Percentiles rank a stretch among this genome's conserved stretches.
These are phyloP conservation scores for Sebastiscus tertius DNA, from an alignment of 2,797 vertebrate species.

Conservation along the genomic window DNA sequence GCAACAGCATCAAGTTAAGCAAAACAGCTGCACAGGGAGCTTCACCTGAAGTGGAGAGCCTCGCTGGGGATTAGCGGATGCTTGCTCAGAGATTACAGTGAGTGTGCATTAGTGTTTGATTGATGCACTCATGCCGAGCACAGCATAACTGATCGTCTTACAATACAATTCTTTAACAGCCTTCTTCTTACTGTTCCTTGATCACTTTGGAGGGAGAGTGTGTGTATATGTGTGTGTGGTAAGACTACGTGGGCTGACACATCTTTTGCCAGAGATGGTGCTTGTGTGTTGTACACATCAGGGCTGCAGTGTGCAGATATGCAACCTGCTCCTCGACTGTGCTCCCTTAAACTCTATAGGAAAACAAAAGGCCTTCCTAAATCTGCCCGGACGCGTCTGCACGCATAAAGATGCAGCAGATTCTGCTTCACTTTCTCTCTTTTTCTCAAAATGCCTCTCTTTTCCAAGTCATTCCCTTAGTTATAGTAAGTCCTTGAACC, in stretches of 20 bases:
- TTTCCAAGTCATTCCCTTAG: constrained; percentile 70
- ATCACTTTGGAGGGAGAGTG: constrained; percentile 40
- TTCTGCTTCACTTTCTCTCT: constrained; percentile 45
- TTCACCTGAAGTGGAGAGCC: constrained; percentile 66
- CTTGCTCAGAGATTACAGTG: constrained; percentile 71
- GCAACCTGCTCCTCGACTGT: constrained; percentile 72
- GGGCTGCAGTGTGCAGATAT: constrained; percentile 78
- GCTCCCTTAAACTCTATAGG: constrained; percentile 67
- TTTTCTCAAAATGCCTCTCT: constrained; percentile 8
- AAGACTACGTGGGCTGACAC: constrained; percentile 61
- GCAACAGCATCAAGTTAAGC: constrained; percentile 68
- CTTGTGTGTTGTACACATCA: constrained; percentile 51
- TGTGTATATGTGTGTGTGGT: constrained; percentile 21
- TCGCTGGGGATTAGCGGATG: constrained; percentile 64
- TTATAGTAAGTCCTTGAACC: constrained; percentile 80
- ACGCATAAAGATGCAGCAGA: constrained; percentile 67
- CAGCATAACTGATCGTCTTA: constrained; percentile 53
- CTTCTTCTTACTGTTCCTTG: constrained; percentile 35
- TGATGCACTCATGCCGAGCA: constrained; percentile 60
- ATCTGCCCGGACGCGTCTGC: constrained; percentile 78
- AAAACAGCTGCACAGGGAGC: constrained; percentile 74
- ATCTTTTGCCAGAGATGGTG: constrained; percentile 61
- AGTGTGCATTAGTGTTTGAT: constrained; percentile 66
- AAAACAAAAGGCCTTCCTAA: constrained; percentile 81
- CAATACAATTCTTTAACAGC: constrained; percentile 60